Conservation (phyloP, 2,888 invertebrate species). For the Chymomyza procnemis region DNA sequence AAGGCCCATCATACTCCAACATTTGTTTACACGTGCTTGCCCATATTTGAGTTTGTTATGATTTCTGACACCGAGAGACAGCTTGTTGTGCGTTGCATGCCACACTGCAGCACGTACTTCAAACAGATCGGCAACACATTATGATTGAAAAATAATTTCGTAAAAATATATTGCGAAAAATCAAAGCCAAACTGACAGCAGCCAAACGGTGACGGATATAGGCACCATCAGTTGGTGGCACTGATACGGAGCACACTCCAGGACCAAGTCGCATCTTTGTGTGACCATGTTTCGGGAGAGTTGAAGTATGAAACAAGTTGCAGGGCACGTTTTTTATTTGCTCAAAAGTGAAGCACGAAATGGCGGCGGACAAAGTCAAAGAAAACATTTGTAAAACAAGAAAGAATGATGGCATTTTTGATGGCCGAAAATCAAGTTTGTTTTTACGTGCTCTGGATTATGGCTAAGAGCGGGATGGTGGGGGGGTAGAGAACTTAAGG, state of each 20-base stretch:
- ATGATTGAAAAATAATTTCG: conserved; percentile 71
- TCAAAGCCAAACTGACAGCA: conserved; percentile 22
- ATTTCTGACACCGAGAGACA: background rate
- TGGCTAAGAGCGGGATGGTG: background rate
- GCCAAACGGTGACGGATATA: background rate
- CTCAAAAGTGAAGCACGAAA: conserved; percentile 5
- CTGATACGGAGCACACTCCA: background rate
- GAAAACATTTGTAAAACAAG: conserved; percentile 64
- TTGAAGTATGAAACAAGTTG: background rate
- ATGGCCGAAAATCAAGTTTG: conserved; percentile 73
- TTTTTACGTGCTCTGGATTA: conserved; percentile 58
- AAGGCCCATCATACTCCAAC: too few relatives aligned
- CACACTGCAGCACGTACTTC: conserved; percentile 10
- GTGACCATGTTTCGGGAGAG: background rate
- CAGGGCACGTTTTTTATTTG: conserved; percentile 59
- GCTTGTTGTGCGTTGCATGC: background rate
- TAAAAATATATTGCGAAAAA: conserved; percentile 44
- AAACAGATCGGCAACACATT: conserved; percentile 22
- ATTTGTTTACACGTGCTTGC: too few relatives aligned
- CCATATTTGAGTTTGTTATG: background rate
- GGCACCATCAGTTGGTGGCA: background rate
- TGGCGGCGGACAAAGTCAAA: conserved; percentile 48
- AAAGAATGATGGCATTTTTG: conserved; percentile 70
- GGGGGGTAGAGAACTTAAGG: background rate
- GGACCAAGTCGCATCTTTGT: background rate